Evolutionary conservation across 2,113 vertebrate species (phyloP).

Genomic region (zebrafish (Danio rerio)): DNA sequence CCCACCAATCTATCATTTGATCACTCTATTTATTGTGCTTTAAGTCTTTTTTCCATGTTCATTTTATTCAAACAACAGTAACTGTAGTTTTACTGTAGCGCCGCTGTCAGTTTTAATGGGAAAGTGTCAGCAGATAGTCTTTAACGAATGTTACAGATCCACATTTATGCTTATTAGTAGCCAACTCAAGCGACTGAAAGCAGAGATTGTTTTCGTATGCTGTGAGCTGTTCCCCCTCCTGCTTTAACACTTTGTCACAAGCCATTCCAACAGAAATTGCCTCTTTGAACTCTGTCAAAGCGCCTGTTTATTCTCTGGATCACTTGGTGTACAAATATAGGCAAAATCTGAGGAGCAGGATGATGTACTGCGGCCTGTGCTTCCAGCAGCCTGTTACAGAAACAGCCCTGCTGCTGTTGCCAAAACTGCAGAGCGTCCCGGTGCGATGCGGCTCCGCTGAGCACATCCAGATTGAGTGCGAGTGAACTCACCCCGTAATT

Average conservation of each 20-base stretch:
- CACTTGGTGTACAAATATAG: constrained; percentile 50
- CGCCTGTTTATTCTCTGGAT: neutral
- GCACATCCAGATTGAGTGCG: neutral
- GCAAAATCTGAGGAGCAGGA: constrained; percentile 5
- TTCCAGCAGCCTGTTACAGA: constrained; percentile 39
- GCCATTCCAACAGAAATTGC: constrained; percentile 26
- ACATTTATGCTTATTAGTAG: neutral
- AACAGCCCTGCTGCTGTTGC: constrained; percentile 11
- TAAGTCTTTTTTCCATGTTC: no score
- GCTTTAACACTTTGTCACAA: neutral
- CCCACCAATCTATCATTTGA: no score
- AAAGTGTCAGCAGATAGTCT: neutral
- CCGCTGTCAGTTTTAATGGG: neutral
- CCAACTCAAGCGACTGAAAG: neutral
- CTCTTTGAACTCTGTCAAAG: constrained; percentile 43
- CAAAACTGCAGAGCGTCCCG: neutral
- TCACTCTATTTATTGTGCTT: no score
- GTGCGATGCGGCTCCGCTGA: constrained; percentile 10
- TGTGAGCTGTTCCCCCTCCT: neutral
- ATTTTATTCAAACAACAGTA: no score
- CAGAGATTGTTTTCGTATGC: neutral
- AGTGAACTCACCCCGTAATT: constrained; percentile 19
- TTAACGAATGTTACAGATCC: neutral
- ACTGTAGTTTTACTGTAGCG: no score
- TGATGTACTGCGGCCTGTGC: constrained; percentile 24